phyloP scores from a whole-genome alignment of 37 sponge, comb jelly and placozoan genomes.

The Oscarella lobularis region DNA sequence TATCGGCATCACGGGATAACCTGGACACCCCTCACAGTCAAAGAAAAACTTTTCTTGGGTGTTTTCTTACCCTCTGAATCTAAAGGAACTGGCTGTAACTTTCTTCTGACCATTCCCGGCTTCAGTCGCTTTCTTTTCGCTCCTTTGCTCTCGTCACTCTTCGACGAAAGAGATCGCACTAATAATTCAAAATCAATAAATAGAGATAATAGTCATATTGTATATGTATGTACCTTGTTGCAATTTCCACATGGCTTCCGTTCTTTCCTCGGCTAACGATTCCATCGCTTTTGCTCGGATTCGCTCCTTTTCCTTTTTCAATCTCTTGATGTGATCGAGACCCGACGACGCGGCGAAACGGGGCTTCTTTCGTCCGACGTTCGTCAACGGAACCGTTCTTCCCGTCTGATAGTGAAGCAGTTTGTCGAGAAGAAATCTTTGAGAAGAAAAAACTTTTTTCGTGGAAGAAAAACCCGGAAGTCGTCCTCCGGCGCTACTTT shows the following conservation, averaged over 20 bases:
- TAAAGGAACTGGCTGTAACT: not conserved
- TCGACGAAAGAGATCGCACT: no score
- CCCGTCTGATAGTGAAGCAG: not conserved
- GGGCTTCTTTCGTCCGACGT: not conserved
- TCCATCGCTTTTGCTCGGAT: not conserved
- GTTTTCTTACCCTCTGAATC: not conserved
- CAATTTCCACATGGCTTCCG: not conserved
- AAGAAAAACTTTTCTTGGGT: not conserved
- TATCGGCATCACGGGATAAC: slow-evolving; percentile 74
- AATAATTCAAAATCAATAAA: no score
- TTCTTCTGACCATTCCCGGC: not conserved
- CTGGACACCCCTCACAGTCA: slow-evolving; percentile 11
- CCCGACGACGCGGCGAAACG: not conserved
- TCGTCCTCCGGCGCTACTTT: no score
- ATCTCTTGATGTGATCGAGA: not conserved
- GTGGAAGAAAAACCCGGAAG: no score
- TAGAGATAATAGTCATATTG: not conserved
- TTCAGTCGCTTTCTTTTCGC: not conserved
- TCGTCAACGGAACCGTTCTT: not conserved
- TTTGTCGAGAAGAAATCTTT: not conserved
- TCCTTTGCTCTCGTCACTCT: no score
- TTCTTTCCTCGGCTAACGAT: not conserved
- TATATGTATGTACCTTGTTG: not conserved
- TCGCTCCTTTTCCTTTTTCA: not conserved
- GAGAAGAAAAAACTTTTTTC: no score